Percentiles rank a stretch among this genome's conserved stretches.
Evolutionary conservation across 2,888 invertebrate species (phyloP).

Genomic region (Sussaba pulchella): DNA sequence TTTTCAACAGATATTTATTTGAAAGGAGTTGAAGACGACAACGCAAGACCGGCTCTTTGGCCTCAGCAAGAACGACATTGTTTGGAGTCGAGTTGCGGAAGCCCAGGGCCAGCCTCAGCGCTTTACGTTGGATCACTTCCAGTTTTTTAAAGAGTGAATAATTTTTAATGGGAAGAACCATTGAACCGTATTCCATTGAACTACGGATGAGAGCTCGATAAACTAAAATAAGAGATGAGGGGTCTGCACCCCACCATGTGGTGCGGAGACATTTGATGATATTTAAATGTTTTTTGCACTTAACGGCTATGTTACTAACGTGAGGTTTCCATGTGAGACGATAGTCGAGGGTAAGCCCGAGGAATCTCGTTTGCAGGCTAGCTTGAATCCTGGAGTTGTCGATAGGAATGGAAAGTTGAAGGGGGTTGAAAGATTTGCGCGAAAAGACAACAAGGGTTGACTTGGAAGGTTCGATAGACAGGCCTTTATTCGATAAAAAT

Average conservation of each 20-base stretch:
- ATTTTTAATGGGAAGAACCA: background rate
- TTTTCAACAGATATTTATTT: background rate
- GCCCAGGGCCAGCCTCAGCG: background rate
- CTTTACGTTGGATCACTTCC: background rate
- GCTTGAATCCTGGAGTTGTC: background rate
- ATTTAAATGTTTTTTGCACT: background rate
- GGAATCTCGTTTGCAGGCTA: background rate
- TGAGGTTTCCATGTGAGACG: background rate
- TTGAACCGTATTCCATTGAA: constrained; percentile 26
- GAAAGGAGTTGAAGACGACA: background rate
- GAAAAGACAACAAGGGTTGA: background rate
- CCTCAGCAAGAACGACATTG: background rate
- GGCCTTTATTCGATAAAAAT: background rate
- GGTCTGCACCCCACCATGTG: constrained; percentile 3
- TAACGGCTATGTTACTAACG: background rate
- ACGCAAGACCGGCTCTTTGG: background rate
- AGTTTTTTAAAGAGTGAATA: background rate
- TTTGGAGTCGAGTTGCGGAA: background rate
- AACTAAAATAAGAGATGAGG: background rate
- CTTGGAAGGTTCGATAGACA: background rate
- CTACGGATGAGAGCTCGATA: constrained; percentile 19
- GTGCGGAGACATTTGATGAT: constrained; percentile 4
- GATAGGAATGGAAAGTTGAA: background rate
- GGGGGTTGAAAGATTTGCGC: background rate
- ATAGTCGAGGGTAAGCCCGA: background rate